phyloP scores from a whole-genome alignment of 53 echinoderm and acorn worm species.

The Henricia sp. region DNA sequence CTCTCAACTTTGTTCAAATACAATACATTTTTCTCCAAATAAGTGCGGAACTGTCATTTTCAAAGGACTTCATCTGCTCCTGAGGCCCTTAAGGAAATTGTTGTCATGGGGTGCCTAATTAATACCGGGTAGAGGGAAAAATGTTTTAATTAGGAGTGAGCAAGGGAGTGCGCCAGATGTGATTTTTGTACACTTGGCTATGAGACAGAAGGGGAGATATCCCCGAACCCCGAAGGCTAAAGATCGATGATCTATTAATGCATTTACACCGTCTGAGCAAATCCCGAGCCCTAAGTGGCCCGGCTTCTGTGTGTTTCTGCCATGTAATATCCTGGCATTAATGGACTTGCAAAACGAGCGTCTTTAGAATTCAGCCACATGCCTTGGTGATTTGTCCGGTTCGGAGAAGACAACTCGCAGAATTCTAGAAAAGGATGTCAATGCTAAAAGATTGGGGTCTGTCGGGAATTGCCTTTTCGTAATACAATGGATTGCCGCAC shows the following conservation, averaged over 20 bases:
- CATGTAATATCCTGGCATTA: constrained; percentile 8
- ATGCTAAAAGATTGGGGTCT: constrained; percentile 4
- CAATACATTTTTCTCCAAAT: too few species aligned
- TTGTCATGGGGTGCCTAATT: too few species aligned
- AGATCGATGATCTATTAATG: constrained; percentile 44
- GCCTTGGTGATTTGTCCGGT: constrained; percentile 6
- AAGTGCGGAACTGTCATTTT: too few species aligned
- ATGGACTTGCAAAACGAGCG: background rate
- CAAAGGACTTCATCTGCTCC: too few species aligned
- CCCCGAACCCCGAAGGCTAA: background rate
- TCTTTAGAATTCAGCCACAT: background rate
- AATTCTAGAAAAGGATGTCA: background rate
- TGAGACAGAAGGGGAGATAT: too few species aligned
- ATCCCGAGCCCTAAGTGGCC: constrained; percentile 23
- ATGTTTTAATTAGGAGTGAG: too few species aligned
- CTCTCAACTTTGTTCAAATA: too few species aligned
- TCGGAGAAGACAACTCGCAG: background rate
- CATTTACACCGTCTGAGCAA: constrained; percentile 42
- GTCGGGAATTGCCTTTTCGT: constrained; percentile 9
- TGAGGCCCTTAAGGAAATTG: too few species aligned
- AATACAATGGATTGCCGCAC: background rate
- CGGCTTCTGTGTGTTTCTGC: constrained; percentile 2
- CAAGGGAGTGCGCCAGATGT: too few species aligned
- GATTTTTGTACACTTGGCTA: too few species aligned
- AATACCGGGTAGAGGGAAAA: too few species aligned